These are phyloP conservation scores for Esox niger DNA, from an alignment of 2,113 vertebrate species.

Conservation along the genomic window DNA sequence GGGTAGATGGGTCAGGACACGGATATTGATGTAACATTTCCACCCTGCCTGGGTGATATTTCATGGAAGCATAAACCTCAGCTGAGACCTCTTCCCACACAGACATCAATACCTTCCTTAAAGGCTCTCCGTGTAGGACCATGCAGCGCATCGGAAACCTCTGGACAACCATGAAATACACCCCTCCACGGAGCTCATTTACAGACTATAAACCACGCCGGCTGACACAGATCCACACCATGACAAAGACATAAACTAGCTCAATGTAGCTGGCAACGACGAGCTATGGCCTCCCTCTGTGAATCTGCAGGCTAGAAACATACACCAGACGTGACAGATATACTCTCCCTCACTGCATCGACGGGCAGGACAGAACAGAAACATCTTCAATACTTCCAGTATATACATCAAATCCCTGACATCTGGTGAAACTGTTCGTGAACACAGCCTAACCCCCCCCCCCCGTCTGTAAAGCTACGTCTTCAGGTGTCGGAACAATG, in stretches of 20 bases:
- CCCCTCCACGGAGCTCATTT: conserved; percentile 4
- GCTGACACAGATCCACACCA: conserved; percentile 10
- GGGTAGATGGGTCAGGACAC: conserved; percentile 42
- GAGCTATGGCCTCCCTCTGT: too few relatives aligned
- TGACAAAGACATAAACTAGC: not conserved
- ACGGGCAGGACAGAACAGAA: not conserved
- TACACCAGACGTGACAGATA: too few relatives aligned
- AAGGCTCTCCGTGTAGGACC: conserved; percentile 10
- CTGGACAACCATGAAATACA: not conserved
- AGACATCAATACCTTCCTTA: conserved; percentile 5
- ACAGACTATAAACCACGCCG: not conserved
- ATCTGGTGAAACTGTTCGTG: not conserved
- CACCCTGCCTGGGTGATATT: conserved; percentile 42
- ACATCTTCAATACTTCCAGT: not conserved
- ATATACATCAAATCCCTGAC: not conserved
- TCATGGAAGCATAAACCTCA: conserved; percentile 11
- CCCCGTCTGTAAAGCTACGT: conserved; percentile 8
- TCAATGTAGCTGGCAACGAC: not conserved
- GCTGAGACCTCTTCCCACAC: conserved; percentile 22
- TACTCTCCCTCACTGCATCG: not conserved
- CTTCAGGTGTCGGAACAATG: conserved; percentile 30
- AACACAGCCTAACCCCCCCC: conserved; percentile 12
- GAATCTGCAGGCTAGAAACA: too few relatives aligned
- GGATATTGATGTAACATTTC: conserved; percentile 51
- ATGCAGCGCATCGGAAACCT: not conserved